Conservation (phyloP, 2,113 vertebrate genomes). For the Cavia porcellus region DNA sequence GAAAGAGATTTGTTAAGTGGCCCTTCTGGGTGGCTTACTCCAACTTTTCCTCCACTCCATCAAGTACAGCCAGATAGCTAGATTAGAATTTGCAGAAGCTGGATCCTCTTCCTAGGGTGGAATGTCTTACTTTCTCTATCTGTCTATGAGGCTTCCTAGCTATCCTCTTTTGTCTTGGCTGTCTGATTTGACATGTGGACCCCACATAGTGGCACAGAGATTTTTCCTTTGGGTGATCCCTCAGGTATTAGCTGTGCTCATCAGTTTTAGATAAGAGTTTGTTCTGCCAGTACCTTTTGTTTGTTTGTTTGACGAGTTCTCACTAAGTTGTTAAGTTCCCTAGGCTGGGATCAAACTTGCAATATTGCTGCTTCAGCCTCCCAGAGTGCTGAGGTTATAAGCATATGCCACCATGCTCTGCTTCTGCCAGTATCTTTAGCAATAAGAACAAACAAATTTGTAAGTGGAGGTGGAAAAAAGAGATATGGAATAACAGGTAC, state of each 20-base stretch:
- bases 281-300: slow-evolving; percentile 22
- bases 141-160: background rate
- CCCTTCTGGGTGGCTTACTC: background rate
- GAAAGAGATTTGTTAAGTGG: slow-evolving; percentile 51
- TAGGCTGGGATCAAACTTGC: background rate
- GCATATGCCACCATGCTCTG: background rate
- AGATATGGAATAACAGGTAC: background rate
- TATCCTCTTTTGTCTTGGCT: background rate
- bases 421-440: slow-evolving; percentile 25
- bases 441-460: slow-evolving; percentile 20
- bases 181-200: background rate
- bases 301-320: background rate
- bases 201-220: background rate
- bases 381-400: background rate
- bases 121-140: background rate
- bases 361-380: background rate
- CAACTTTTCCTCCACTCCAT: background rate
- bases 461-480: background rate
- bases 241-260: slow-evolving; percentile 9
- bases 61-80: background rate
- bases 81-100: slow-evolving; percentile 4
- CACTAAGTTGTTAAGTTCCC: background rate
- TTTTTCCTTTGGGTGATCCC: background rate
- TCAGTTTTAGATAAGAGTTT: slow-evolving; percentile 12
- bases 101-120: background rate